Percentiles rank a stretch among this genome's conserved stretches.
Evolutionary conservation across 1,140 invertebrate genomes (phyloP).

Genomic region (Bombus impatiens): DNA sequence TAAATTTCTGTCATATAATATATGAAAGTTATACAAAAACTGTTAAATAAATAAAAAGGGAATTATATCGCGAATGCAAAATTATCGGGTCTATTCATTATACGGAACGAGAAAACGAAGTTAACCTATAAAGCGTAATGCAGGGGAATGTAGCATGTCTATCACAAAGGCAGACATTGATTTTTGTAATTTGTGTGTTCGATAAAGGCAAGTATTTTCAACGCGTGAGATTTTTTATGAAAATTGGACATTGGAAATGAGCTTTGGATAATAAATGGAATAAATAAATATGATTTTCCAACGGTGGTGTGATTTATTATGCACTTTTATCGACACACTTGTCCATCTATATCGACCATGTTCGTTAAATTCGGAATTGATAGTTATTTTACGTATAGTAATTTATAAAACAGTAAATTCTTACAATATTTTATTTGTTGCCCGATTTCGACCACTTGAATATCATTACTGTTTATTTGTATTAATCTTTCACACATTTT

Average conservation of each 20-base stretch:
- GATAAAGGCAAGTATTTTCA: conserved; percentile 23
- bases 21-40: conserved; percentile 49
- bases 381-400: too few species aligned
- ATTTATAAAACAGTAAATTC: not conserved
- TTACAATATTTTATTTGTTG: not conserved
- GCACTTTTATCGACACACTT: conserved; percentile 19
- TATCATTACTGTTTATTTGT: not conserved
- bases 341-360: not conserved
- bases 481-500: not conserved
- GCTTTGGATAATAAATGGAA: conserved; percentile 71
- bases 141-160: conserved; percentile 3
- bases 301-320: conserved; percentile 64
- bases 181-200: conserved; percentile 41
- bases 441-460: not conserved
- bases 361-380: not conserved
- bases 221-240: conserved; percentile 45
- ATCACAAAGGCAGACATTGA: conserved; percentile 1
- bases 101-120: conserved; percentile 20
- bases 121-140: conserved; percentile 23
- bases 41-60: conserved; percentile 22
- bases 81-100: conserved; percentile 38
- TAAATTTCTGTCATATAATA: conserved; percentile 50
- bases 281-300: conserved; percentile 68
- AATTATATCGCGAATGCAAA: conserved; percentile 30
- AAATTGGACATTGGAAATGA: conserved; percentile 56